Evolutionary conservation across 2,888 invertebrate genomes (phyloP).

Genomic region (Tenthredo livida): DNA sequence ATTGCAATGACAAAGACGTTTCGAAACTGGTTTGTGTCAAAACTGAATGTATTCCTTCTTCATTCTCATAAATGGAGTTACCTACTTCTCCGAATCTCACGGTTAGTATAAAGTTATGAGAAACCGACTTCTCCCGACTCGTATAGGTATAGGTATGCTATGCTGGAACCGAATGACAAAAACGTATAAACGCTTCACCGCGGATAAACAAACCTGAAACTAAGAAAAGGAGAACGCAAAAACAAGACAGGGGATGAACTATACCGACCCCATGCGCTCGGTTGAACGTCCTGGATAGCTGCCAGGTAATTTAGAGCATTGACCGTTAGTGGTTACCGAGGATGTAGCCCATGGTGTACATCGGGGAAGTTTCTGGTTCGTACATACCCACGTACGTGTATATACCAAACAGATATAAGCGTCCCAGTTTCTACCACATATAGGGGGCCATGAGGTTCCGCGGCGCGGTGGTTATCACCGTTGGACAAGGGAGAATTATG

Average conservation of each 20-base stretch:
- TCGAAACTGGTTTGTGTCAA: neutral
- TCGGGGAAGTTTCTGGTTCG: neutral
- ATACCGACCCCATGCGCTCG: neutral
- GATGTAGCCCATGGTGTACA: conserved; percentile 39
- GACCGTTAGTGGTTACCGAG: conserved; percentile 34
- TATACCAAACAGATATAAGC: neutral
- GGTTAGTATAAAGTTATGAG: neutral
- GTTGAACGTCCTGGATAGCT: conserved; percentile 16
- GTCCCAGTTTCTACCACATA: neutral
- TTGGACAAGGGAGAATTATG: conserved; percentile 16
- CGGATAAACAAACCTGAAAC: neutral
- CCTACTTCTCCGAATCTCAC: neutral
- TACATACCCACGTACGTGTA: neutral
- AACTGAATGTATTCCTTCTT: conserved; percentile 25
- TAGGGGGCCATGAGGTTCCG: neutral
- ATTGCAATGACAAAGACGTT: neutral
- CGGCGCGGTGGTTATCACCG: conserved; percentile 22
- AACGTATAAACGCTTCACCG: neutral
- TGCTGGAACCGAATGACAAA: neutral
- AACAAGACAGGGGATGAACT: neutral
- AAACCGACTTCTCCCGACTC: neutral
- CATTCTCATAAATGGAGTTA: neutral
- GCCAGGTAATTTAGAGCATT: conserved; percentile 48
- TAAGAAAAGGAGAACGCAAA: neutral
- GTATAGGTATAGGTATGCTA: too few species aligned